Conservation (phyloP, 2,888 invertebrate genomes). For the Rhopalosiphum nymphaeae region DNA sequence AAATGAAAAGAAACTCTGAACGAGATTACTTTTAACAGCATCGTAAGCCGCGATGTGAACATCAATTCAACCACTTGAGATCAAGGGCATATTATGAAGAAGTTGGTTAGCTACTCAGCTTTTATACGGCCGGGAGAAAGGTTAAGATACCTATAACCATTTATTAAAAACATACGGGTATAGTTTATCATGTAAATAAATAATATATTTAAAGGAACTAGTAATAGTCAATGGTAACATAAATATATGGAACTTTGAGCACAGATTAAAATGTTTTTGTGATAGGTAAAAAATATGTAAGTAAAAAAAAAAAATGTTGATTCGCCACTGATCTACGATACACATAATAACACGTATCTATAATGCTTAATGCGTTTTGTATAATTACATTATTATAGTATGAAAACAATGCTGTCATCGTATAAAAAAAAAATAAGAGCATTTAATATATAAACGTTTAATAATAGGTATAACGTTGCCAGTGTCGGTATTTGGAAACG, state of each 20-base stretch:
- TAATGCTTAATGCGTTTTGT: neutral
- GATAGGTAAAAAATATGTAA: neutral
- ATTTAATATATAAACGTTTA: no score
- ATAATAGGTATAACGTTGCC: no score
- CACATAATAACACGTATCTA: neutral
- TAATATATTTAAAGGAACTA: neutral
- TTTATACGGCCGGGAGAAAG: neutral
- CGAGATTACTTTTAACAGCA: neutral
- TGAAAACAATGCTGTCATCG: neutral
- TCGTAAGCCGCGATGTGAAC: no score
- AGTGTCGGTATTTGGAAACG: neutral
- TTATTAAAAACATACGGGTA: conserved; percentile 5
- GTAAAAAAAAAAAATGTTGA: neutral
- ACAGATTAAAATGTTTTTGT: neutral
- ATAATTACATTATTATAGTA: neutral
- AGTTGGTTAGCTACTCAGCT: neutral
- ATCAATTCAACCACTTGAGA: neutral
- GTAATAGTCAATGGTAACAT: neutral
- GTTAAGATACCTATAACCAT: neutral
- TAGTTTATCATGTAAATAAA: neutral
- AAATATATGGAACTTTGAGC: neutral
- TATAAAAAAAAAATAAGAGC: neutral
- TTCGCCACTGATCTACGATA: neutral
- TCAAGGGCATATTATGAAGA: no score
- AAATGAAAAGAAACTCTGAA: neutral